Evolutionary conservation across 1,140 invertebrate genomes (phyloP).

Genomic region (Atta colombica): DNA sequence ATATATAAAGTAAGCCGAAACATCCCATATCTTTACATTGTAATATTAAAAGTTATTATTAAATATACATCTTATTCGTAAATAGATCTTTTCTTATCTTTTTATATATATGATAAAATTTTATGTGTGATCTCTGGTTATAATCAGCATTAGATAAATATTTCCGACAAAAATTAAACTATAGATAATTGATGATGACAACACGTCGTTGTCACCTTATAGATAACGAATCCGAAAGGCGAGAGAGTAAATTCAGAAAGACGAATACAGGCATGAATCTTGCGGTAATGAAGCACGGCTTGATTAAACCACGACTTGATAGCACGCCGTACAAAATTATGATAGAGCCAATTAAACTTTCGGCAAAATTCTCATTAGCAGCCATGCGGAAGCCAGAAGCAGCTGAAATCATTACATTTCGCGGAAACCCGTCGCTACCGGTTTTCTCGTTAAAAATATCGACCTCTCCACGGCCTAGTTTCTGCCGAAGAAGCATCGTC

Average conservation of each 20-base stretch:
- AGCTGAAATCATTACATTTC: conserved; percentile 52
- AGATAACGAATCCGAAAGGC: conserved; percentile 51
- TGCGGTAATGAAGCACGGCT: conserved; percentile 59
- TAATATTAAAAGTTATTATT: too few species aligned
- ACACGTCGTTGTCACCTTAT: conserved; percentile 19
- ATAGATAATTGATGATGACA: conserved; percentile 23
- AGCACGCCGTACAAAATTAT: conserved; percentile 59
- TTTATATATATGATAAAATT: not conserved
- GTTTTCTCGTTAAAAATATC: conserved; percentile 66
- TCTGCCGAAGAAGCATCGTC: conserved; percentile 37
- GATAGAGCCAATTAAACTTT: conserved; percentile 69
- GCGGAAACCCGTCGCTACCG: conserved; percentile 19
- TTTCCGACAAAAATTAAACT: conserved; percentile 16
- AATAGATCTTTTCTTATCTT: too few species aligned
- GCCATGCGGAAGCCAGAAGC: conserved; percentile 18
- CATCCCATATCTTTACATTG: too few species aligned
- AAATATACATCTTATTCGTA: too few species aligned
- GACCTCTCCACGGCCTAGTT: conserved; percentile 37
- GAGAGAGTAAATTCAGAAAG: conserved; percentile 56
- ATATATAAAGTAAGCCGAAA: too few species aligned
- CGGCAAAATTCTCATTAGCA: conserved; percentile 64
- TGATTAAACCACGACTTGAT: conserved; percentile 66
- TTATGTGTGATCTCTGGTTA: not conserved
- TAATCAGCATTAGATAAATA: not conserved
- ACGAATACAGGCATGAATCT: conserved; percentile 60